These are phyloP conservation scores for Saccopteryx bilineata DNA, from an alignment of 2,113 vertebrate genomes.

Conservation along the genomic window DNA sequence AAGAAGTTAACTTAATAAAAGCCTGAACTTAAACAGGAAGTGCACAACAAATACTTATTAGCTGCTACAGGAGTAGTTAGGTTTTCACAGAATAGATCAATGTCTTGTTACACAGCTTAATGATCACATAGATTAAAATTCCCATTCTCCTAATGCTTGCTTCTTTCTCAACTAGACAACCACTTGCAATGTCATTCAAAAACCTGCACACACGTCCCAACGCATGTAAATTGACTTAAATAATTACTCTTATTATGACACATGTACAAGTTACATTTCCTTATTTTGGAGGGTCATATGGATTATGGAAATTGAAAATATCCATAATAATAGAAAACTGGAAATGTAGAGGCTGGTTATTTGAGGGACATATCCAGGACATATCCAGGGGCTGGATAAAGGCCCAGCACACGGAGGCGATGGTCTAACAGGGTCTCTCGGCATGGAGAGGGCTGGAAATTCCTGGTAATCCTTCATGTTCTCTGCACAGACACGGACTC, in stretches of 20 bases:
- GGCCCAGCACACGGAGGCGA: neutral
- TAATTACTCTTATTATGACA: neutral
- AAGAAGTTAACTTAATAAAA: neutral
- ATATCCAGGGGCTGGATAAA: neutral
- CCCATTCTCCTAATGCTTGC: neutral
- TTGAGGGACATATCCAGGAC: neutral
- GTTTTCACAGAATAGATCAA: neutral
- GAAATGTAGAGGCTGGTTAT: neutral
- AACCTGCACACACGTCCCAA: neutral
- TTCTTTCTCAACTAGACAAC: neutral
- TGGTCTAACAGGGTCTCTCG: neutral
- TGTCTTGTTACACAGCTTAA: slow-evolving; percentile 41
- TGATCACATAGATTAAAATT: neutral
- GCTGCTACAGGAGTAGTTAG: neutral
- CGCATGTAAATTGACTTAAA: neutral
- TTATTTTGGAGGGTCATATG: neutral
- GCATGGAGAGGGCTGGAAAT: neutral
- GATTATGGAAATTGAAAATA: neutral
- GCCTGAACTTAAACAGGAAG: neutral
- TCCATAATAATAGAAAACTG: neutral
- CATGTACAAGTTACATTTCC: neutral
- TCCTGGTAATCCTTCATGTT: neutral
- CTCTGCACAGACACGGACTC: neutral
- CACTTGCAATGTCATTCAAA: neutral
- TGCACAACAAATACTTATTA: neutral